Evolutionary conservation across 2,888 invertebrate species (phyloP), one percentile per base, ranked within the genome.

Genomic region (Diabrotica balteata): DNA sequence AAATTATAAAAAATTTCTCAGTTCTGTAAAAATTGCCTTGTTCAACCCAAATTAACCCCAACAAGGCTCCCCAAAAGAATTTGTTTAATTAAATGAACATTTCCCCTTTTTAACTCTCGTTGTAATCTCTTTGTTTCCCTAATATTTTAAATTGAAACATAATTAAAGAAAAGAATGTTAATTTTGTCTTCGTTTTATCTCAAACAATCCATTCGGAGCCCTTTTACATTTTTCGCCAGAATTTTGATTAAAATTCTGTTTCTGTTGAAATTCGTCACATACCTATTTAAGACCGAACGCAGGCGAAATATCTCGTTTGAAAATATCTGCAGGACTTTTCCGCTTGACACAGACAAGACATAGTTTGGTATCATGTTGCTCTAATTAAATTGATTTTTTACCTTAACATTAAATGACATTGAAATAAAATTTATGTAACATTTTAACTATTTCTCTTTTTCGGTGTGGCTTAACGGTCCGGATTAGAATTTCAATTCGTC

Each of bases 171-270:
- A 61, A 61, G 61, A 61, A 61, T 61, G 61, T 61, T 61, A 61
- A 61, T 61, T 61, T 61, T 46, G 61, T 61, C 61, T 52, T 61
- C 61, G 43, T 47, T 44, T 54, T 43, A 54, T 9, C 45, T 57
- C 55, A 45, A 57, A 55, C 55, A 55, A 44, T 55, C 55, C 44
- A 55, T 55, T 55, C 44, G 43, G 11, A 57, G 55, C 8, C 55
- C 45, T 57, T 17, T 57, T 17, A 54, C 42, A 53, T 63, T 67
- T 67, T 59, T 53, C 57, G 32, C 11, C 63, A 62, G 67, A 67
- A 67, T 63, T 67, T 67, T 62, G 63, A 67, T 67, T 67, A 63
- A 67, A 67, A 63, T 67, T 63, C 63, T 58, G 22, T 57, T 52
- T 47, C 46, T 57, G 45, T 49, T 52, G 55, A 54, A 66, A 66